Evolutionary conservation across 2,888 invertebrate genomes (phyloP), one percentile per base, ranked within the genome.

Genomic region (Caenorhabditis angaria): DNA sequence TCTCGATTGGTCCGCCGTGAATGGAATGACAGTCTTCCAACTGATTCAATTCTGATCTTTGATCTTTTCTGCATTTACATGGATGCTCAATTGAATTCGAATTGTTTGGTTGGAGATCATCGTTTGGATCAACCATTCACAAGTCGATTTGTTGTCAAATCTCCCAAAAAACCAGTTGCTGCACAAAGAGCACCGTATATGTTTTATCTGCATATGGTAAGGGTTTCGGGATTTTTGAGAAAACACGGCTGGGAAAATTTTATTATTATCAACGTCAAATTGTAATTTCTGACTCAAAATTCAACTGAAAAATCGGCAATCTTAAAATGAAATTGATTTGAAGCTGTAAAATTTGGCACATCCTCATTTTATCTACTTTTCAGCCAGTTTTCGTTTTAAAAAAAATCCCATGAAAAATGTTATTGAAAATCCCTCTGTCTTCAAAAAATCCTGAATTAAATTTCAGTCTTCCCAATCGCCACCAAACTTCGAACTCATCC

Each of bases 1-100:
- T 56, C 65, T 2, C 65, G 77, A 1, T 47, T 72, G 29, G 61
- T 70, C n/a, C 69, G 73, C 0, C 63, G 75, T 1, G 63, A 70
- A 22, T 81, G 81, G 81, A 74, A 64, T 32, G 78, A 76, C 18
- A 61, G 70, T 0, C 68, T 81, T 18, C 81, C 81, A 14, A 78
- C 81, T 2, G 81, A 81, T 54, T 70, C 77, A 0, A 65, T 65
- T n/a, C 65, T 81, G 24, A 35, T 81, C n/a, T 77, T 81, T 53
- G 61, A 64, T 12, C 61, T 81, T 10, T 81, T 81, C 70, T 60
- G 64, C 22, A 63, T 70, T 24, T 81, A 78, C 56, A 81, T 81
- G 81, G 81, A 81, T 60, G 63, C 76, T 25, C 76, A 72, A 29
- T 41, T 81, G 50, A 77, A 77, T 24, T 73, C 77, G 12, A 76